phyloP scores from a whole-genome alignment of 2,888 invertebrate species.

The Eumacrocentrus americanus region DNA sequence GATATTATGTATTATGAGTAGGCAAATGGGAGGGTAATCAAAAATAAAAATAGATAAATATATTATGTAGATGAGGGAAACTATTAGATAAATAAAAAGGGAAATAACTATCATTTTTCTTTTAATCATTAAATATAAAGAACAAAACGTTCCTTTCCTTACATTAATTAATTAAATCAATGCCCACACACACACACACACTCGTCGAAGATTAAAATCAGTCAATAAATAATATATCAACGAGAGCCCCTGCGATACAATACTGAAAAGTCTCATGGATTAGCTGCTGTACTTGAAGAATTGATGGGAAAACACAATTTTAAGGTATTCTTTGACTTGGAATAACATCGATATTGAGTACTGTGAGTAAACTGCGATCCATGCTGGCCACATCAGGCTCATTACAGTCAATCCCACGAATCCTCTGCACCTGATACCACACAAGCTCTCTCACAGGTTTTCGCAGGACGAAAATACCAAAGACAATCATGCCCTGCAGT shows the following conservation, averaged over 20 bases:
- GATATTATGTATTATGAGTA: constrained; percentile 4
- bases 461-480: constrained; percentile 68
- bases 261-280: neutral
- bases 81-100: neutral
- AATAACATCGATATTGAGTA: constrained; percentile 43
- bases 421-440: constrained; percentile 50
- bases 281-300: too few relatives aligned
- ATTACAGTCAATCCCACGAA: constrained; percentile 42
- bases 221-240: too few relatives aligned
- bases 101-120: neutral
- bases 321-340: constrained; percentile 39
- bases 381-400: constrained; percentile 47
- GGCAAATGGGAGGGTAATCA: neutral
- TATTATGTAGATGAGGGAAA: neutral
- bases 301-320: too few relatives aligned
- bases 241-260: too few relatives aligned
- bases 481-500: constrained; percentile 72
- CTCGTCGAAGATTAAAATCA: too few relatives aligned
- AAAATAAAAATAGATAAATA: neutral
- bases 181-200: too few relatives aligned
- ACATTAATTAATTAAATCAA: neutral
- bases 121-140: too few relatives aligned
- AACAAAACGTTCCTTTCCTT: neutral
- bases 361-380: constrained; percentile 48
- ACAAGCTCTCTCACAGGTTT: constrained; percentile 50